phyloP scores from a whole-genome alignment of 2,113 vertebrate species.

The Rhombomys opimus region DNA sequence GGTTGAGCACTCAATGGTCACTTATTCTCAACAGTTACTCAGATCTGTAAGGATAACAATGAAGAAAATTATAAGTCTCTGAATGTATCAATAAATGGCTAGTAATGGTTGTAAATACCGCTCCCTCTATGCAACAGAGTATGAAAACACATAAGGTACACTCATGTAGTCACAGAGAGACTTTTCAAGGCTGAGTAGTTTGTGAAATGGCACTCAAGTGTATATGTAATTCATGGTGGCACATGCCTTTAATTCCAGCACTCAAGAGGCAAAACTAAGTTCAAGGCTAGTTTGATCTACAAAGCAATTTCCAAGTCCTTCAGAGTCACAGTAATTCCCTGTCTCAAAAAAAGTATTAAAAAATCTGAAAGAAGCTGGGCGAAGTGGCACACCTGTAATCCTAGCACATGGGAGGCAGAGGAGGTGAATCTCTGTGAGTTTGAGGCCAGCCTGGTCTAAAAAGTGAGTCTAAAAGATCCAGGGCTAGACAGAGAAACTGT shows the following conservation, averaged over 20 bases:
- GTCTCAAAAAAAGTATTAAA: background rate
- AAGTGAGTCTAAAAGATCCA: too few relatives aligned
- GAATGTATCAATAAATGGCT: background rate
- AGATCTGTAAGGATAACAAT: background rate
- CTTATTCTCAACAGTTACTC: background rate
- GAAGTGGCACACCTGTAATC: too few relatives aligned
- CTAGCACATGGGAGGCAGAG: too few relatives aligned
- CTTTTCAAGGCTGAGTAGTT: conserved; percentile 20
- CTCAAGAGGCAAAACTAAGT: background rate
- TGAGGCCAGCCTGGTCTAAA: too few relatives aligned
- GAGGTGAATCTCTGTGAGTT: too few relatives aligned
- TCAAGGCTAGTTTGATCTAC: background rate
- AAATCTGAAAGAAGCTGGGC: background rate
- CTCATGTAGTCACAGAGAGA: background rate
- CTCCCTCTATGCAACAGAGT: background rate
- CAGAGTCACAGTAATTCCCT: background rate
- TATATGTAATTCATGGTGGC: background rate
- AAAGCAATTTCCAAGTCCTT: background rate
- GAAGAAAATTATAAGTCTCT: conserved; percentile 2
- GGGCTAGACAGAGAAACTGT: too few relatives aligned
- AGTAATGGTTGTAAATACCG: background rate
- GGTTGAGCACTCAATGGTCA: background rate
- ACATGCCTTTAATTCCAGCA: background rate
- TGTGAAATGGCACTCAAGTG: background rate
- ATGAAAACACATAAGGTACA: background rate